These are phyloP conservation scores for Tachina fera DNA, from an alignment of 2,888 invertebrate species.

Conservation along the genomic window DNA sequence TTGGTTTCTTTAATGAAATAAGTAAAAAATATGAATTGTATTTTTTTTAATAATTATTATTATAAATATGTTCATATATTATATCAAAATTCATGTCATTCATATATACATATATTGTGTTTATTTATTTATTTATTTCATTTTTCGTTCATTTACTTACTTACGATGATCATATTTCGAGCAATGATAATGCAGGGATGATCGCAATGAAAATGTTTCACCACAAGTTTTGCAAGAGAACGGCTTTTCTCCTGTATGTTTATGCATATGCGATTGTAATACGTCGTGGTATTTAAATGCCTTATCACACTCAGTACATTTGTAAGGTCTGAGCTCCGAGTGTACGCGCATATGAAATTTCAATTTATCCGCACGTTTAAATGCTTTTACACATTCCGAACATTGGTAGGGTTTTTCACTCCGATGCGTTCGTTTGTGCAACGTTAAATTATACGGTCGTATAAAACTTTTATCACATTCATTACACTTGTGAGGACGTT, in stretches of 20 bases:
- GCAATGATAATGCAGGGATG: conserved; percentile 65
- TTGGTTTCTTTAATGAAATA: too few relatives aligned
- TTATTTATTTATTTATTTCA: too few relatives aligned
- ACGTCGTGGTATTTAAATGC: conserved; percentile 86
- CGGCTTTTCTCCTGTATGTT: conserved; percentile 81
- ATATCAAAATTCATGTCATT: too few relatives aligned
- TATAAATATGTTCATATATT: too few relatives aligned
- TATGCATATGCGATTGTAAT: conserved; percentile 86
- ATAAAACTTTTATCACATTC: conserved; percentile 65
- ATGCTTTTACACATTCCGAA: conserved; percentile 50
- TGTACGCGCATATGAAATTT: conserved; percentile 75
- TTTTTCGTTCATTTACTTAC: too few relatives aligned
- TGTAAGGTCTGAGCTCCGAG: conserved; percentile 79
- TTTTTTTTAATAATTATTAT: too few relatives aligned
- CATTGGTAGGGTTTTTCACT: conserved; percentile 57
- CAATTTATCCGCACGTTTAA: conserved; percentile 76
- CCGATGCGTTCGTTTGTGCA: conserved; percentile 59
- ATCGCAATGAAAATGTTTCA: conserved; percentile 57
- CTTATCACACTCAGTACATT: conserved; percentile 86
- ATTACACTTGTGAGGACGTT: conserved; percentile 54
- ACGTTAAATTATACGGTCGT: conserved; percentile 58
- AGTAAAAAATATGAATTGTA: too few relatives aligned
- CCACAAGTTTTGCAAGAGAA: conserved; percentile 63
- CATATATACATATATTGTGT: neutral
- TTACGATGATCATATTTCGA: conserved; percentile 59